phyloP scores from a whole-genome alignment of 2,888 invertebrate species.

The Coleophora deauratella region DNA sequence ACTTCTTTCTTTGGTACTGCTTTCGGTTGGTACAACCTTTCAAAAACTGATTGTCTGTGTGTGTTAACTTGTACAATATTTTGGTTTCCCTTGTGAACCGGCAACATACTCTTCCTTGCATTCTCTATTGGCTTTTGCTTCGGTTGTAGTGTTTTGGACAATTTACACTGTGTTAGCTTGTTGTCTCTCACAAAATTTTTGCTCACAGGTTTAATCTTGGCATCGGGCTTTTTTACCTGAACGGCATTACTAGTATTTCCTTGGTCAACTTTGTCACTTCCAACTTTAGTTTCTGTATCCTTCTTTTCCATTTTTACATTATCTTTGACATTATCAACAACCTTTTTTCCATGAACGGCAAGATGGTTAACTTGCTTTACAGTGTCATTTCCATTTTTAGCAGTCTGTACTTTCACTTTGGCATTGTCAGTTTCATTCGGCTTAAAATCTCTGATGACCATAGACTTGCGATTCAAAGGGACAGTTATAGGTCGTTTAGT shows the following conservation, averaged over 20 bases:
- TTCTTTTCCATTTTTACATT: too few species aligned
- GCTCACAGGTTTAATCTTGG: neutral
- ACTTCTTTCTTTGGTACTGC: slow-evolving; percentile 19
- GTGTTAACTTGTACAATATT: slow-evolving; percentile 8
- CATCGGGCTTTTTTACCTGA: neutral
- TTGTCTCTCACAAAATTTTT: neutral
- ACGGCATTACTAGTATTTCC: neutral
- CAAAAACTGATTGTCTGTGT: slow-evolving; percentile 46
- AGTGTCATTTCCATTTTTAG: neutral
- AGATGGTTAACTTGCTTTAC: too few species aligned
- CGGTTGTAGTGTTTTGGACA: slow-evolving; percentile 6
- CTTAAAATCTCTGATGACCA: neutral
- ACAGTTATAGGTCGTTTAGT: slow-evolving; percentile 26
- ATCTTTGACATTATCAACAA: too few species aligned
- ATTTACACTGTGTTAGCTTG: neutral
- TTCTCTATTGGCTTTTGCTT: slow-evolving; percentile 14
- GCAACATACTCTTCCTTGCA: slow-evolving; percentile 6
- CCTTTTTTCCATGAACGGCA: neutral
- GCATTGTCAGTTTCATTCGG: neutral
- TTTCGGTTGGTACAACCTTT: slow-evolving; percentile 56
- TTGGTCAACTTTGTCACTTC: neutral
- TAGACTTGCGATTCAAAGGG: slow-evolving; percentile 3
- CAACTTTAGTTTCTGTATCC: neutral
- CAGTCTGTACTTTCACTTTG: neutral
- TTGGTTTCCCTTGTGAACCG: neutral